Base-by-base conservation (phyloP, 1,140 invertebrate genomes). In the Lethrus apterus region DNA sequence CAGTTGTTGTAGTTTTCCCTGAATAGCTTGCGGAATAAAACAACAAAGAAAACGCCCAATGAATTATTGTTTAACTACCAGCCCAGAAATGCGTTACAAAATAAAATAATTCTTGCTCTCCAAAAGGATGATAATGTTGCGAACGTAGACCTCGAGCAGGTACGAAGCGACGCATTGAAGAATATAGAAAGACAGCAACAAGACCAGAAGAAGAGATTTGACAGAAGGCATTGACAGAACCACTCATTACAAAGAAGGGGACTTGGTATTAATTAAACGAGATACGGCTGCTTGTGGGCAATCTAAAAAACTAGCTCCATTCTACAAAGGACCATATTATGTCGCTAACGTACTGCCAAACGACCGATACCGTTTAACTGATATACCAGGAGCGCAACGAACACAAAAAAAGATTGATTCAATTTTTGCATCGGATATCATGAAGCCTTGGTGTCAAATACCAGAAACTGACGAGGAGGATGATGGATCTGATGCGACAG, bases 51-150 rank as follows among this genome's bases (percentile, higher is more conserved):
- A 11, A 34, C 30, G 8, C 31, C 44, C n/a, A 17, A 40, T 45
- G 7, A 33, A 18, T 21, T 45, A 3, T 35, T 45, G 14, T 45
- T 45, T 36, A 21, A 14, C 8, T 45, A 36, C 2, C 17, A 36
- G 19, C 44, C 4, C n/a, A 21, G 44, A 45, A 33, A 33, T 15
- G 19, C 19, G 5, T 21, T 40, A 21, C 36, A 40, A 21, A 40
- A 40, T 40, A 8, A 40, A 14, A n/a, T 29, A 8, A 29, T 29
- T n/a, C n/a, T 29, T 8, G 24, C 24, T 8, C n/a, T 29, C 7
- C 24, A 29, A 7, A n/a, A 29, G n/a, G 7, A 7, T 7, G 7
- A 29, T 8, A 7, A n/a, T 29, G 7, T 7, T 7, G 24, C 7
- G n/a, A n/a, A 29, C 7, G 24, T 8, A 8, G 24, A 29, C 7